These are phyloP conservation scores for Mastomys natalensis DNA, from an alignment of 2,113 vertebrate genomes.

Conservation along the genomic window DNA sequence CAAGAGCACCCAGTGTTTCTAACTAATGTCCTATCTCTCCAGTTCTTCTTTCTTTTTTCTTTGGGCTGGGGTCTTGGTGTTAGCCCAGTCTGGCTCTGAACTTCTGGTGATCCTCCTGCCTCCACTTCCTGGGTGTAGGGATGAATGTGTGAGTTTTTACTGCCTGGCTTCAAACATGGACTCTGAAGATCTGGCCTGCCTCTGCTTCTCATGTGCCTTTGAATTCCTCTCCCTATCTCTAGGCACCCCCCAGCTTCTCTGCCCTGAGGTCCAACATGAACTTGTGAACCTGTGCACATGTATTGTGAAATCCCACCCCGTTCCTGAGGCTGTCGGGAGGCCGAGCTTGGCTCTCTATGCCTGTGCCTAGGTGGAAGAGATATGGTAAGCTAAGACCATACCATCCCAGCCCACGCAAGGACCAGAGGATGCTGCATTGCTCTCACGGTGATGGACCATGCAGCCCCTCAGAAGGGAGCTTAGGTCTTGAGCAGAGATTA, in stretches of 20 bases:
- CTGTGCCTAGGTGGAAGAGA: neutral
- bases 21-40: neutral
- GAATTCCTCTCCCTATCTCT: neutral
- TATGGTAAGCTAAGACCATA: neutral
- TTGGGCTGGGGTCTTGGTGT: neutral
- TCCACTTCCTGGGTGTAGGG: neutral
- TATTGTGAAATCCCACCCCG: neutral
- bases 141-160: neutral
- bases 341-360: neutral
- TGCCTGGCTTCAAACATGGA: neutral
- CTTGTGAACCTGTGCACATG: neutral
- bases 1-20: neutral
- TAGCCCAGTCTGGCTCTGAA: neutral
- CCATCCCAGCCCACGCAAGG: neutral
- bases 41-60: neutral
- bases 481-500: neutral
- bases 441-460: neutral
- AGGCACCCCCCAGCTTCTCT: neutral
- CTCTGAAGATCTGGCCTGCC: neutral
- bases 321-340: neutral
- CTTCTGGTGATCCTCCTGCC: neutral
- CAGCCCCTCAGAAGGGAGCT: neutral
- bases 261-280: neutral
- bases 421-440: neutral
- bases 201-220: neutral